Evolutionary conservation across 37 sponge, comb jelly and placozoan genomes (phyloP).

Genomic region (Oscarella lobularis): DNA sequence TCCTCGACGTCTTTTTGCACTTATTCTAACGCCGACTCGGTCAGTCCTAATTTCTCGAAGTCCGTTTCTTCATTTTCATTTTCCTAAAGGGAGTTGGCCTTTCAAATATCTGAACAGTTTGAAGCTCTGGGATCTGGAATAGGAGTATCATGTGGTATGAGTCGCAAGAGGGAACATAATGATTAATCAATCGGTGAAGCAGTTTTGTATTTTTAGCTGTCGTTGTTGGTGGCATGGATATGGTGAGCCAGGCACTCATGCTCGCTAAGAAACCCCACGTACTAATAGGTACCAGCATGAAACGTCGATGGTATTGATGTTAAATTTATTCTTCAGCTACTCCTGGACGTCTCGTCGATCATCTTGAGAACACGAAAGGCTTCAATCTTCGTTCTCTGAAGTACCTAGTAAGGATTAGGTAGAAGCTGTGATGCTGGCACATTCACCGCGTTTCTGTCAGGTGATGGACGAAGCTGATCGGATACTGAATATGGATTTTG

Average conservation of each 20-base stretch:
- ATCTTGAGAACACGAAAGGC: slow-evolving; percentile 97
- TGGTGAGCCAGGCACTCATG: slow-evolving; percentile 89
- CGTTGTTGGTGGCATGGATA: slow-evolving; percentile 87
- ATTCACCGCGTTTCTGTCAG: not conserved
- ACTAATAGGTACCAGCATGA: slow-evolving; percentile 42
- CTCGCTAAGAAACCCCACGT: slow-evolving; percentile 95
- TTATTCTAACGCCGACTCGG: slow-evolving; percentile 93
- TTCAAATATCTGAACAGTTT: slow-evolving; percentile 93
- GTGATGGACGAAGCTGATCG: slow-evolving; percentile 98
- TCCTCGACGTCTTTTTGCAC: slow-evolving; percentile 83
- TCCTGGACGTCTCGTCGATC: slow-evolving; percentile 94
- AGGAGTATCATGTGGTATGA: slow-evolving; percentile 85
- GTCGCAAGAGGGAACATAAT: not conserved
- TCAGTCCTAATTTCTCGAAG: not conserved
- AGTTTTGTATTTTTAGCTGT: slow-evolving; percentile 39
- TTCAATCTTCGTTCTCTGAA: slow-evolving; percentile 72
- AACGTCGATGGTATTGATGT: too few relatives aligned
- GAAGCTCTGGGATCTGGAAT: slow-evolving; percentile 79
- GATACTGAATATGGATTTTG: slow-evolving; percentile 99
- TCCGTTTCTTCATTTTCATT: not conserved
- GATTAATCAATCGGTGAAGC: not conserved
- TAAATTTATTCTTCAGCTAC: too few relatives aligned
- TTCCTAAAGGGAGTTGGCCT: slow-evolving; percentile 74
- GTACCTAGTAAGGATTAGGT: slow-evolving; percentile 57
- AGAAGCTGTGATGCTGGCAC: too few relatives aligned